Evolutionary conservation across 2,888 invertebrate species (phyloP), one percentile per base, ranked within the genome.

Genomic region (Agonopterix subpropinquella): DNA sequence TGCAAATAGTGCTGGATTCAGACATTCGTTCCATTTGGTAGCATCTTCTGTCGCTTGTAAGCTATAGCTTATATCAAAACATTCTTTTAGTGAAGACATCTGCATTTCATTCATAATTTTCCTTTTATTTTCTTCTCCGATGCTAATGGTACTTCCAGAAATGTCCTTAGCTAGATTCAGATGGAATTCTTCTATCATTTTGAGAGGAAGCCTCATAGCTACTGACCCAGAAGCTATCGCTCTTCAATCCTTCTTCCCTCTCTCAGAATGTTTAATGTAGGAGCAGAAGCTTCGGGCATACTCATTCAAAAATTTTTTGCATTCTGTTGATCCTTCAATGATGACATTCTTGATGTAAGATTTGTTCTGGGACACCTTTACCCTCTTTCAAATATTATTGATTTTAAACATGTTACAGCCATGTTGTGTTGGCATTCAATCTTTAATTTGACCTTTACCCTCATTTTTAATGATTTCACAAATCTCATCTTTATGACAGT

Each of bases 11-110:
- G 10, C 1, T 2, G 47, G 47, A 13, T 47, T 47, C 5, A 47
- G 7, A 11, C 47, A 47, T 36, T 47, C 47, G 36, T 47, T 48
- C 44, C 48, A 44, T 18, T 48, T 39, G 13, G 44, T 35, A 11
- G 48, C 15, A 36, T 37, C 18, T 44, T 48, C 28, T 11, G 41
- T 18, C 11, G n/a, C 39, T 39, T 37, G 37, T 39, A 44, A 44
- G 42, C 43, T 18, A 9, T 48, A 44, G 8, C 8, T 11, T 5
- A 7, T 11, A 7, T 13, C 13, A 36, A 45, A 45, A 11, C 36
- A 4, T 13, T 45, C 45, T 36, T 48, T 48, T 7, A 48, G 13
- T 10, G 48, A 48, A 5, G 48, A 44, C 48, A 48, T 49, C n/a
- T 49, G 42, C 9, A 45, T 13, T 4, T 43, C 49, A 11, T 42